Base-by-base conservation (phyloP, 1,140 invertebrate species). In the Heliconius himera region DNA sequence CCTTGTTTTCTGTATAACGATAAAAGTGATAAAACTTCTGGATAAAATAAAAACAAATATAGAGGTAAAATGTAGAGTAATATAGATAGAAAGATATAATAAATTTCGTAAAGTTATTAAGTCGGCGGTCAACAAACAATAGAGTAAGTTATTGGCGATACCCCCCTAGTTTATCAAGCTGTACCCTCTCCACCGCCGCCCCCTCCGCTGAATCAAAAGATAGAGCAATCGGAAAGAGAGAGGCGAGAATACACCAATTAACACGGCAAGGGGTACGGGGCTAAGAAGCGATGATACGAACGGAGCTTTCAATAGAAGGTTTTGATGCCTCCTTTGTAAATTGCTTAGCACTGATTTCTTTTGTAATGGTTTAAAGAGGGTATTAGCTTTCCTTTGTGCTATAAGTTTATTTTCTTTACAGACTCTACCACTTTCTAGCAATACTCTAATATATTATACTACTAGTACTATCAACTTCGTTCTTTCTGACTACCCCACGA, bases 41-140 rank as follows among this genome's bases (percentile, higher is more conserved):
- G 49, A 51, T 18, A 33, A 20, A 38, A 71, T 38, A 71, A 81
- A 29, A 26, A 80, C 38, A 72, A 46, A 70, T 51, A 80, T 33
- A 66, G n/a, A 41, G 20, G 16, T 51, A 77, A 5, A 29, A 33
- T 20, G 8, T 49, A 70, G 22, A 8, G 66, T 70, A 79, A 79
- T 79, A 89, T 87, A 82, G 87, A 85, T 91, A 87, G 29, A 71
- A 91, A 92, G 91, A 93, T 90, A 93, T 91, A 93, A 93, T 91
- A 94, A 92, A 93, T 92, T 91, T 84, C 88, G 84, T 76, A 88
- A 91, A 92, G 91, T 94, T 94, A 94, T 94, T 93, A 93, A 93
- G 91, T 91, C 90, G 88, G 88, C 90, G 88, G 87, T 89, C 88
- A 89, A 92, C 90, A 94, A 93, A 94, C 91, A 94, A 93, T 94